A percentile compares a stretch with the other conserved stretches of the same genome.
Evolutionary conservation across 53 echinoderm and acorn worm genomes (phyloP).

Genomic region (Stichopus horrens): DNA sequence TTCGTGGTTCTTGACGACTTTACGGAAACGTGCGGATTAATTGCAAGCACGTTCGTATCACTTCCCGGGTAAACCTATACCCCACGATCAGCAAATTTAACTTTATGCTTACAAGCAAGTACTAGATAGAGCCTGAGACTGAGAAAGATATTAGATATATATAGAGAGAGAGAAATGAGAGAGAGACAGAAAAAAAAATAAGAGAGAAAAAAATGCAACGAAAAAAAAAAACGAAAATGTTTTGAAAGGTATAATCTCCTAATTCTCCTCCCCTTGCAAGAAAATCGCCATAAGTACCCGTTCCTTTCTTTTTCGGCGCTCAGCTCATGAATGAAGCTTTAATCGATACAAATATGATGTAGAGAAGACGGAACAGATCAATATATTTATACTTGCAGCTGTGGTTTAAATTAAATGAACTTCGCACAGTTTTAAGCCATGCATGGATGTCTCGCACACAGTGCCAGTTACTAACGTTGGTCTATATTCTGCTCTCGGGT

Average conservation of each 20-base stretch:
- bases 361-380: neutral
- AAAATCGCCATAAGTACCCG: too few relatives aligned
- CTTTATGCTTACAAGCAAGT: neutral
- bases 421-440: neutral
- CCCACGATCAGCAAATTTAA: neutral
- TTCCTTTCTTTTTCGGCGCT: neutral
- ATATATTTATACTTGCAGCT: conserved; percentile 19
- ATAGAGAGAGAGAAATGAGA: too few relatives aligned
- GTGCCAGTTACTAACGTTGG: neutral
- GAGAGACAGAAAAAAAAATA: too few relatives aligned
- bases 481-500: neutral
- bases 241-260: too few relatives aligned
- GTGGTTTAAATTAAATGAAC: conserved; percentile 27
- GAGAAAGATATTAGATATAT: too few relatives aligned
- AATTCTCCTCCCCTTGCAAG: too few relatives aligned
- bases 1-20: too few relatives aligned
- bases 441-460: neutral
- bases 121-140: neutral
- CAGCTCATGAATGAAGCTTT: neutral
- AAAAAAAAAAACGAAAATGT: too few relatives aligned
- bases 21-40: neutral
- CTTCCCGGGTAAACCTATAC: neutral
- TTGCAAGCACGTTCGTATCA: neutral
- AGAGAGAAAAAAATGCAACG: too few relatives aligned
- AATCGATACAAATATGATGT: conserved; percentile 34